Evolutionary conservation across 1,140 invertebrate genomes (phyloP).

Genomic region (Neodiprion lecontei): DNA sequence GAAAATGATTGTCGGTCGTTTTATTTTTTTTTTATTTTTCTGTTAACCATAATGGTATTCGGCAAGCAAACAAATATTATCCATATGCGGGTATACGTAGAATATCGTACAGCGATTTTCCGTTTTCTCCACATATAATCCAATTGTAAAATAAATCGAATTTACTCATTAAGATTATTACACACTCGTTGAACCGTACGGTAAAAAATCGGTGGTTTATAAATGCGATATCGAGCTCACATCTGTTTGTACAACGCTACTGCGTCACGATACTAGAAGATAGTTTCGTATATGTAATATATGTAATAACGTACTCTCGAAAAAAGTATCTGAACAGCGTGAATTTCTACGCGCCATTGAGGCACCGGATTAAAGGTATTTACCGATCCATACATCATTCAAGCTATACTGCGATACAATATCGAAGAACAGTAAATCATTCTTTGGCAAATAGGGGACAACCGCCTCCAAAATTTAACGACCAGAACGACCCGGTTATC

Average conservation of each 20-base stretch:
- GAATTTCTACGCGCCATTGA: neutral
- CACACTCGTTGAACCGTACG: too few species aligned
- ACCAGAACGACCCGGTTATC: conserved; percentile 2
- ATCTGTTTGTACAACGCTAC: neutral
- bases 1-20: too few species aligned
- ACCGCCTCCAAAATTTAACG: conserved; percentile 7
- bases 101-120: too few species aligned
- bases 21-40: too few species aligned
- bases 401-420: conserved; percentile 9
- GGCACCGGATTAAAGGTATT: conserved; percentile 8
- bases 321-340: neutral
- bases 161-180: too few species aligned
- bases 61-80: too few species aligned
- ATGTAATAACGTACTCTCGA: neutral
- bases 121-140: too few species aligned
- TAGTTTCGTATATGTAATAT: neutral
- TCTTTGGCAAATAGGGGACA: conserved; percentile 9
- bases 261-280: neutral
- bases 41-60: too few species aligned
- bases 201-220: too few species aligned
- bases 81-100: too few species aligned
- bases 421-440: conserved; percentile 15
- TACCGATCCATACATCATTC: conserved; percentile 16
- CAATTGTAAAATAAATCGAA: too few species aligned
- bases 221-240: neutral